A percentile compares a stretch with the other conserved stretches of the same genome.
Evolutionary conservation across 2,113 vertebrate genomes (phyloP).

Genomic region (Carlito syrichta): DNA sequence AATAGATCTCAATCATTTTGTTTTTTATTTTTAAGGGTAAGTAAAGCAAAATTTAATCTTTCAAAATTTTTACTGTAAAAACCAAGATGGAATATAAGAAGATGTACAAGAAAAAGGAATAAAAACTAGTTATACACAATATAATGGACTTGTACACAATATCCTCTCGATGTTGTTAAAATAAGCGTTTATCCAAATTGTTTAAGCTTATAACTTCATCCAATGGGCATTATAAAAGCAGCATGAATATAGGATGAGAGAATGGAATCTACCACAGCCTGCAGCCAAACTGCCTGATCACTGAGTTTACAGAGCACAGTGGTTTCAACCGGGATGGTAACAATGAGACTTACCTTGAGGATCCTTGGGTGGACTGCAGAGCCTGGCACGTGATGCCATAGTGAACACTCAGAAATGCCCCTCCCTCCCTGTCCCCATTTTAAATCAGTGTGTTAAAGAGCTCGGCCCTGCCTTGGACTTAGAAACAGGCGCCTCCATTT

Average conservation of each 20-base stretch:
- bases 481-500: constrained; percentile 1
- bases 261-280: not conserved
- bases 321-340: not conserved
- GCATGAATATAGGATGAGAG: not conserved
- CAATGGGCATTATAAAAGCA: not conserved
- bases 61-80: not conserved
- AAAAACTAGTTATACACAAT: constrained; percentile 6
- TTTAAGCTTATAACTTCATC: constrained; percentile 11
- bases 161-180: constrained; percentile 7
- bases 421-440: not conserved
- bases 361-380: not conserved
- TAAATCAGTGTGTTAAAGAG: not conserved
- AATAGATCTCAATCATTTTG: not conserved
- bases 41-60: not conserved
- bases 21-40: not conserved
- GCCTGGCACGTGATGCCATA: not conserved
- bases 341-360: constrained; percentile 19
- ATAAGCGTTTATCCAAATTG: constrained; percentile 12
- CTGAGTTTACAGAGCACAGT: not conserved
- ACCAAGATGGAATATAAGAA: constrained; percentile 18
- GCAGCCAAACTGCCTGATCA: not conserved
- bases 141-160: not conserved
- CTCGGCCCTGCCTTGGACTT: not conserved
- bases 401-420: not conserved
- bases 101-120: not conserved